phyloP scores from a whole-genome alignment of 2,797 vertebrate genomes.

The Phyllotis vaccarum region DNA sequence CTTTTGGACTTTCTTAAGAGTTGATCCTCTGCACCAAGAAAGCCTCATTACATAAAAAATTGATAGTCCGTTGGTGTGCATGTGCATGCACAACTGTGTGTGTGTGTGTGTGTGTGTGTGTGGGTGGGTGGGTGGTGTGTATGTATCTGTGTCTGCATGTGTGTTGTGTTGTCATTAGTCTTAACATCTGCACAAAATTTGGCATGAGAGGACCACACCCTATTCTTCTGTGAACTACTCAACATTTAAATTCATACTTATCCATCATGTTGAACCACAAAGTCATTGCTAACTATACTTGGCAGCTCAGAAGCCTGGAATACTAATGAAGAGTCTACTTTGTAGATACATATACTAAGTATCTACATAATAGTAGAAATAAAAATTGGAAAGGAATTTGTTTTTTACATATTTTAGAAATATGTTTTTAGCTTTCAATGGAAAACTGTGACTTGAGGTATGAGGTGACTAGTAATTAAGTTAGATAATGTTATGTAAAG shows the following conservation, averaged over 20 bases:
- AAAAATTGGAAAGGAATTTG: not conserved
- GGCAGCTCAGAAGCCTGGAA: not conserved
- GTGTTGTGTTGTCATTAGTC: not conserved
- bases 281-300: not conserved
- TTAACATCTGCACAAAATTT: not conserved
- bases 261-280: not conserved
- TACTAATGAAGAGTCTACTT: not conserved
- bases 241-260: not conserved
- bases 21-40: not conserved
- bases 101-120: not conserved
- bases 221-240: not conserved
- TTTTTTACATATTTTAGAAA: constrained; percentile 7
- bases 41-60: not conserved
- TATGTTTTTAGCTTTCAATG: not conserved
- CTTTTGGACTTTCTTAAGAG: not conserved
- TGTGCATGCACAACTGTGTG: not conserved
- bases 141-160: not conserved
- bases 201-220: not conserved
- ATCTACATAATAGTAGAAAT: not conserved
- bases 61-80: not conserved
- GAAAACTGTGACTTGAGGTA: constrained; percentile 7
- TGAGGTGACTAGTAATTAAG: constrained; percentile 16
- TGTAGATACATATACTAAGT: not conserved
- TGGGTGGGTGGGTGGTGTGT: not conserved
- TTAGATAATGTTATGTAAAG: constrained; percentile 21